Evolutionary conservation across 2,888 invertebrate genomes (phyloP), one percentile per base, ranked within the genome.

Genomic region (Xanthia icteritia): DNA sequence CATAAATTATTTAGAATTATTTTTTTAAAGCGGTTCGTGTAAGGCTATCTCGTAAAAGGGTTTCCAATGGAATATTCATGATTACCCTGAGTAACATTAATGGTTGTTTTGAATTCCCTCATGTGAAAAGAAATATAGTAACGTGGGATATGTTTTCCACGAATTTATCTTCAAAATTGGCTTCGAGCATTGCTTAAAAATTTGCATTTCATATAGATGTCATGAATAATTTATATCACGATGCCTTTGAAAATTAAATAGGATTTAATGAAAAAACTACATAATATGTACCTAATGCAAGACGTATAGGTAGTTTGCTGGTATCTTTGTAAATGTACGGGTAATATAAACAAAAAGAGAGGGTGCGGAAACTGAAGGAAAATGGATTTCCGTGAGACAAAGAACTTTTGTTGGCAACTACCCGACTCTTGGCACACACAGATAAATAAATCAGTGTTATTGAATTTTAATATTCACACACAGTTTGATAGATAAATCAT

Each of bases 91-190:
- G 93, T 93, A 91, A 92, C 93, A 93, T 94, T 94, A 94, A 94
- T 93, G 94, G 92, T 92, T 93, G 93, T 93, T 94, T 93, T 93
- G 92, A 93, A 94, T 93, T 92, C 93, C 91, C 93, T 89, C 91
- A 92, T 91, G 93, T 93, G 91, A 91, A 92, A 92, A 93, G 91
- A 91, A 92, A 92, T 88, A 90, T 90, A 88, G 89, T 89, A 91
- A 85, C 85, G 84, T 83, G 85, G 87, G 82, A 88, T 90, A 85
- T 90, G 88, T 91, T 89, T 90, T 91, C 85, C 88, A 88, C 78
- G 89, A 88, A 89, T 88, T 90, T 90, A 89, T 91, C 89, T 91
- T 88, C 87, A 90, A 91, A 92, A 91, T 91, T 86, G 84, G 84
- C 86, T 88, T 88, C 79, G 82, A 87, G 83, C 81, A 88, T 86